Base-by-base conservation (phyloP, 2,113 vertebrate species). In the Clarias gariepinus region DNA sequence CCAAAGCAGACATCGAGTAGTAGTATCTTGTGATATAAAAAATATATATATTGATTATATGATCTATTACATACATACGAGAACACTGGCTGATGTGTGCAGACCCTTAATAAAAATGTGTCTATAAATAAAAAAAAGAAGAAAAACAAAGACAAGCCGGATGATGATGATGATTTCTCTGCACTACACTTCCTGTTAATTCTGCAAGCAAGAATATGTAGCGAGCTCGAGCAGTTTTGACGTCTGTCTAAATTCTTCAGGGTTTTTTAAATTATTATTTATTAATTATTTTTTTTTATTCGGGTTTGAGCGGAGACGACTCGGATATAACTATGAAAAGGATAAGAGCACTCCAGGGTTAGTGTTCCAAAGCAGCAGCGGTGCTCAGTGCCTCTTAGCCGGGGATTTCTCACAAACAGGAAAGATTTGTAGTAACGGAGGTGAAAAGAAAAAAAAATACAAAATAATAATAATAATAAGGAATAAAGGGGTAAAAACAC, bases 351-450 rank as follows among this genome's bases (percentile, higher is more conserved):
- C 77, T 78, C 77, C 60, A 80, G 28, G 86, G 85, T 80, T 82
- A 83, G 77, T 85, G 84, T 13, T 87, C 88, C 85, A 33, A 73
- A 58, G 73, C 88, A 36, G 83, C 78, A 85, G 84, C 78, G 85
- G 28, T 55, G 66, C 77, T 84, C 55, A 16, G 60, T 82, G 82
- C 68, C 60, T 85, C 30, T 60, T 64, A 86, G 82, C 55, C 12
- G 61, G 41, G 64, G 60, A 28, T 47, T 77, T 86, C 52, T 79
- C 69, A 58, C n/a, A 63, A 36, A 61, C 41, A 47, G 13, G n/a
- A 74, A 21, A 28, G 33, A 79, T 77, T 81, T 73, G 47, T 0
- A n/a, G 53, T 53, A 80, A 74, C 77, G 23, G 23, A 30, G 76
- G 77, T 53, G 66, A 10, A 82, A 89, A 28, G 82, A 91, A 89